These are phyloP conservation scores for Drosophila serrata DNA, from an alignment of 1,140 invertebrate species.

Conservation along the genomic window DNA sequence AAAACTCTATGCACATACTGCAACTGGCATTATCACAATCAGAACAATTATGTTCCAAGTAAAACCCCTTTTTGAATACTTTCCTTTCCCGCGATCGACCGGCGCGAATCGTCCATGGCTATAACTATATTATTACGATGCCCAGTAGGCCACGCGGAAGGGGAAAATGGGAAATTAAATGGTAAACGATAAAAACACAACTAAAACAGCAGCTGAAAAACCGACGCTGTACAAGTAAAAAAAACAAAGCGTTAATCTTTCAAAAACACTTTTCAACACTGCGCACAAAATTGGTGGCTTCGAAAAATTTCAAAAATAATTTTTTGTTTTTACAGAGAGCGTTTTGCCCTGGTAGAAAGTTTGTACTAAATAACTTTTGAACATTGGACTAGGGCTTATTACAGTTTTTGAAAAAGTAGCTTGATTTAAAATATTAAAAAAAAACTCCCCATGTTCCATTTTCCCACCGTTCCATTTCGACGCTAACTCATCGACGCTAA, in stretches of 20 bases:
- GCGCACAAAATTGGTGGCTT: constrained; percentile 17
- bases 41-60: not conserved
- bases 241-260: constrained; percentile 74
- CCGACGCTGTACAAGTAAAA: constrained; percentile 67
- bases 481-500: no score
- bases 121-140: not conserved
- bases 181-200: constrained; percentile 8
- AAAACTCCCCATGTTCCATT: no score
- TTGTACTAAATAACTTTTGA: not conserved
- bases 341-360: not conserved
- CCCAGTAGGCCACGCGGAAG: constrained; percentile 5
- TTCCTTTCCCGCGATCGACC: constrained; percentile 43
- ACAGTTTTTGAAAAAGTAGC: not conserved
- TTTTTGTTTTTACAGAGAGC: not conserved
- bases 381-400: no score
- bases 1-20: not conserved
- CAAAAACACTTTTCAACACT: constrained; percentile 73
- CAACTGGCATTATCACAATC: not conserved
- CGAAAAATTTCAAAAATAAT: not conserved
- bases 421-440: not conserved
- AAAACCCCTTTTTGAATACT: not conserved
- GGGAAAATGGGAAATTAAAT: not conserved
- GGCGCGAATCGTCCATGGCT: constrained; percentile 65
- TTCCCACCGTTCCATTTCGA: no score
- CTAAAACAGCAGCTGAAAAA: constrained; percentile 17